Base-by-base conservation (phyloP, 2,113 vertebrate species). In the Bungarus multicinctus region DNA sequence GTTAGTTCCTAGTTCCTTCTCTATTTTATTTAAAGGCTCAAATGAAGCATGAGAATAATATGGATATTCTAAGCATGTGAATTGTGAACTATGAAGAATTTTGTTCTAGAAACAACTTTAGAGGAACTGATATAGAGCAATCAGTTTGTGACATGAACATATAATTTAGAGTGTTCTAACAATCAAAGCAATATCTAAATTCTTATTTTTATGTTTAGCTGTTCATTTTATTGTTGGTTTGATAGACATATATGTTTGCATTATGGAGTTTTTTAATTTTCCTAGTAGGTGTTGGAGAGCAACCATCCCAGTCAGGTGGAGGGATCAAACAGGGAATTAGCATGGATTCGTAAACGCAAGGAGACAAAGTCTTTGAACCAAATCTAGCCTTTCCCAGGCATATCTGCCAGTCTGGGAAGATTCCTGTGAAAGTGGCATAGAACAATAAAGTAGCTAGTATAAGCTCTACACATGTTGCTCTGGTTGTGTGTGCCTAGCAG, bases 1-100 rank as follows among this genome's bases (percentile, higher is more conserved):
- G 64, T 92, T 34, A 27, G 81, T 94, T 81, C 7, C 34, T 43
- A 81, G 34, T 81, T 81, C 74, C 74, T 81, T 81, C 34, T 93
- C 94, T 47, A 64, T 64, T 89, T 89, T 60, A 89, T 89, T 60
- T 89, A 89, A 47, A 64, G 43, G 43, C 47, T 25, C 57, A 60
- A 43, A 47, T 89, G 14, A 89, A 47, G 25, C 39, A 30, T 47
- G 43, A 54, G 43, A 16, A 89, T 34, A 45, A 64, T 58, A 25
- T 60, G 12, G 25, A 58, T 60, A 64, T 2, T 89, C 23, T 60
- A 30, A 34, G 30, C 14, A 89, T 20, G 23, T 89, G 39, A 16
- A 64, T 25, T 6, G 3, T 81, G 74, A 81, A 81, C 74, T 81
- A 39, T 8, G 6, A 81, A 81, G 74, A 81, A 16, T 74, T 74